Evolutionary conservation across 2,113 vertebrate genomes (phyloP), one percentile per base, ranked within the genome.

Genomic region (Chauna torquata): DNA sequence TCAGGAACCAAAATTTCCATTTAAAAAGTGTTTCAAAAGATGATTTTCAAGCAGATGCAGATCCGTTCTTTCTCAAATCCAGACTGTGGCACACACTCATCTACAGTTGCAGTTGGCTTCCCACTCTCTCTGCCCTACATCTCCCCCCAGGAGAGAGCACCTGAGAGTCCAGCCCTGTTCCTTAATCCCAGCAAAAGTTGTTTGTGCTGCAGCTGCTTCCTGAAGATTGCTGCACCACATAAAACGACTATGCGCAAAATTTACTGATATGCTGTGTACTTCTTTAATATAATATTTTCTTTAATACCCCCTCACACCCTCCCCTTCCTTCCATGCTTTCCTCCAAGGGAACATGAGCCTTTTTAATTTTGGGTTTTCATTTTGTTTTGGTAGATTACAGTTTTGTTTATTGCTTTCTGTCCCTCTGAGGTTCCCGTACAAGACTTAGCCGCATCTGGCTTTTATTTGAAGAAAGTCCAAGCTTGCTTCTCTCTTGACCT

Each of bases 371-470:
- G 81, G 69, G 40, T 45, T 92, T 97, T 95, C 70, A 90, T 96
- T 97, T 94, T 93, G 81, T 86, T 95, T 95, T 49, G 36, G 82
- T 91, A 88, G 80, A 90, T 94, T 92, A 89, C 18, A 1, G 40
- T 95, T 95, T 95, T 95, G 77, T 91, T 95, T 93, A 92, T 97
- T 96, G 88, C 92, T 85, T 96, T 95, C 66, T 92, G 45, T 87
- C 84, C 95, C 95, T 92, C 75, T 81, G 95, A 96, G 94, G 68
- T 84, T 95, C 83, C 94, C 64, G 61, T 94, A 64, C 50, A 83
- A 96, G 86, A 52, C 55, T 94, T 82, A 65, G 90, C 78, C 95
- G 83, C 95, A 94, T 82, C 89, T 95, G 93, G 78, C 76, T 95
- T 97, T 93, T 91, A 90, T 95, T 93, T 96, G 87, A 95, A 94